Conservation (phyloP, 2,113 vertebrate species). For the Hyaena hyaena region DNA sequence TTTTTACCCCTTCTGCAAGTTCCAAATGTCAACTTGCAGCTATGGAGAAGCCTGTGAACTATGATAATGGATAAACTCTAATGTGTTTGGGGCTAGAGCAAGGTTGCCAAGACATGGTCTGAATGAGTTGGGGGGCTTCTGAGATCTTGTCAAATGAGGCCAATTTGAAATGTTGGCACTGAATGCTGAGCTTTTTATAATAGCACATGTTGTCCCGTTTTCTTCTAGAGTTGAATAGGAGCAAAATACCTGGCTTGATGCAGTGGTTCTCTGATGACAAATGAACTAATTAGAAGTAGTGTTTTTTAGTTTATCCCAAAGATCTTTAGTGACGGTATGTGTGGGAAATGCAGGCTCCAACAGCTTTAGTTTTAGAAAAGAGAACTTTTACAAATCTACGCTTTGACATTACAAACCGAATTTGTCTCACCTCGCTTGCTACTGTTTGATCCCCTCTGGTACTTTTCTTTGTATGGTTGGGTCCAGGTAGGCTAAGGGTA, state of each 20-base stretch:
- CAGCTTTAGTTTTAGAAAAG: conserved; percentile 58
- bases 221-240: conserved; percentile 54
- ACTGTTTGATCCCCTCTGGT: background rate
- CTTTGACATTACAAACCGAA: conserved; percentile 60
- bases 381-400: background rate
- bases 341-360: conserved; percentile 56
- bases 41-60: conserved; percentile 77
- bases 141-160: conserved; percentile 61
- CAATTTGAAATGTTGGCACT: conserved; percentile 68
- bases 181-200: conserved; percentile 65
- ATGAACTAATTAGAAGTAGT: conserved; percentile 67
- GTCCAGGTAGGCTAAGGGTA: background rate
- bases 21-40: conserved; percentile 77
- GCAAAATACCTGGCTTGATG: conserved; percentile 67
- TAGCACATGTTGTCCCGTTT: conserved; percentile 71
- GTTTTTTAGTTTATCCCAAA: conserved; percentile 59
- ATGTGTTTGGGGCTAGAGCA: conserved; percentile 53
- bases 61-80: conserved; percentile 75
- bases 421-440: conserved; percentile 8
- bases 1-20: conserved; percentile 90
- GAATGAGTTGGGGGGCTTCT: conserved; percentile 68
- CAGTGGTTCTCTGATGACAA: conserved; percentile 68
- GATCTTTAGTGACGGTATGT: conserved; percentile 53
- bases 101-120: conserved; percentile 63
- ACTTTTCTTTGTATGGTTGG: background rate